Percentiles rank a stretch among this genome's conserved stretches.
Conservation (phyloP, 2,888 invertebrate species). For the Mythimna albipuncta region DNA sequence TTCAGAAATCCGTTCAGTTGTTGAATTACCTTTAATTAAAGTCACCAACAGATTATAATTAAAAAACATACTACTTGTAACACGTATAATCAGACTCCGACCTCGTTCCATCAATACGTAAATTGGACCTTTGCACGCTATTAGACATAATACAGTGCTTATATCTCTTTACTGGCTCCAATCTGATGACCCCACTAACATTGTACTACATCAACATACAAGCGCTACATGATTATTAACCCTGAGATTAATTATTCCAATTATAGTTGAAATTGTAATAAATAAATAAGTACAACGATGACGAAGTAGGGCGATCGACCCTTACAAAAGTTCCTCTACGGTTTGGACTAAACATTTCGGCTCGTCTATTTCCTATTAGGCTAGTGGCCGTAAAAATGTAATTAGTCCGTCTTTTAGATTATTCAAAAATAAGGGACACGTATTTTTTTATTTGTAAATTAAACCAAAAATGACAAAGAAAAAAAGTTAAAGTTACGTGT, state of each 20-base stretch:
- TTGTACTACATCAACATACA: conserved; percentile 11
- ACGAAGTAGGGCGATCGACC: too few relatives aligned
- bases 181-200: conserved; percentile 57
- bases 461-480: too few relatives aligned
- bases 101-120: conserved; percentile 51
- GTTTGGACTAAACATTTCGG: too few relatives aligned
- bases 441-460: too few relatives aligned
- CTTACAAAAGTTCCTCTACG: too few relatives aligned
- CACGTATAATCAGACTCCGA: conserved; percentile 30
- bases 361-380: too few relatives aligned
- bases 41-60: background rate
- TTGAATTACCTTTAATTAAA: background rate
- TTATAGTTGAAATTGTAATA: conserved; percentile 10
- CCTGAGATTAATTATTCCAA: conserved; percentile 32
- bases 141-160: conserved; percentile 59
- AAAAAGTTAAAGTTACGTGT: too few relatives aligned
- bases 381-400: too few relatives aligned
- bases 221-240: conserved; percentile 27
- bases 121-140: conserved; percentile 59
- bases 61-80: conserved; percentile 9
- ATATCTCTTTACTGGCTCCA: conserved; percentile 43
- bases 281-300: background rate
- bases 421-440: too few relatives aligned
- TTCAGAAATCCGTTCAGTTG: background rate
- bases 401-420: too few relatives aligned